These are phyloP conservation scores for Entelurus aequoreus DNA, from an alignment of 2,113 vertebrate genomes.

Conservation along the genomic window DNA sequence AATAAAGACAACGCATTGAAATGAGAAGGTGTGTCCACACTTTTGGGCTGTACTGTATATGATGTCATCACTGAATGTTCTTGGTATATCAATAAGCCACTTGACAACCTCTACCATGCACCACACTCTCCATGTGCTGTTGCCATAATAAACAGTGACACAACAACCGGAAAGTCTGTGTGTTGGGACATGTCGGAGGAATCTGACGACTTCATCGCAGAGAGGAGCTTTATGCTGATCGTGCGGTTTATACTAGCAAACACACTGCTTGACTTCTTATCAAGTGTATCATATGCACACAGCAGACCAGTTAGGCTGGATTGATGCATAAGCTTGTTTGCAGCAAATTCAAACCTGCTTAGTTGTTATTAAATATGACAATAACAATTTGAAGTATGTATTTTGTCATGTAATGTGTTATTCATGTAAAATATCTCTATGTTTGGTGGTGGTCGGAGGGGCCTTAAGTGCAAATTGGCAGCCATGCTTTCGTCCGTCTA, in stretches of 20 bases:
- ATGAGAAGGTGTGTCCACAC: no score
- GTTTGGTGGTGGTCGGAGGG: no score
- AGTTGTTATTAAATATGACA: neutral
- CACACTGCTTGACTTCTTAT: neutral
- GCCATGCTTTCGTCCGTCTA: no score
- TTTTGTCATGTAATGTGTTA: neutral
- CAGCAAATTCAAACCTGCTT: constrained; percentile 9
- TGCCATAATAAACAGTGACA: constrained; percentile 54
- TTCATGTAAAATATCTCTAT: neutral
- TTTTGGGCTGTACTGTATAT: neutral
- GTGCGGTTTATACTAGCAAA: neutral
- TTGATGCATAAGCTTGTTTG: neutral
- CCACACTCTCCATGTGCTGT: constrained; percentile 13
- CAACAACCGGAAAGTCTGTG: constrained; percentile 16
- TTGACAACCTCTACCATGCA: constrained; percentile 14
- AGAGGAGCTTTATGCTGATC: constrained; percentile 18
- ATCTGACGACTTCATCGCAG: constrained; percentile 25
- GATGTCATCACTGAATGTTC: constrained; percentile 7
- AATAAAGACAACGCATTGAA: no score
- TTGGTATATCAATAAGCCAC: constrained; percentile 23
- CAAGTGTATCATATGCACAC: neutral
- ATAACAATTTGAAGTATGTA: neutral
- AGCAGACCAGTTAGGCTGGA: constrained; percentile 21
- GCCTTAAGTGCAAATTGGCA: no score
- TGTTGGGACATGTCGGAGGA: constrained; percentile 15